These are phyloP conservation scores for Platysternon megacephalum DNA, from an alignment of 2,113 vertebrate species.

Conservation along the genomic window DNA sequence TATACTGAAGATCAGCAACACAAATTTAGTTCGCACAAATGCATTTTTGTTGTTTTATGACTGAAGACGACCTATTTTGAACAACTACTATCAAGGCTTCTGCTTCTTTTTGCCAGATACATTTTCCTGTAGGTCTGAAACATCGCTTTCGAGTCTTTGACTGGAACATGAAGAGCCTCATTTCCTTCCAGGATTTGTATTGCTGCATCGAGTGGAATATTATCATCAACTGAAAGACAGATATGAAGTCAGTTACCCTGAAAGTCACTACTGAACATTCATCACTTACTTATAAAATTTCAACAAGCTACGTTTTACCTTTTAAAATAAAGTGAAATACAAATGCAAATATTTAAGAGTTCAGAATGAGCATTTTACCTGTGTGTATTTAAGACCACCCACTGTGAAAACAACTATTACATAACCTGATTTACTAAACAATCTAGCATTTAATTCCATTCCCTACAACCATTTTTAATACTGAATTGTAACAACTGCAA, in stretches of 20 bases:
- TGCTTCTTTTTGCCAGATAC: conserved; percentile 78
- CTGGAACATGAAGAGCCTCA: conserved; percentile 46
- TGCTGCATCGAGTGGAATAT: conserved; percentile 68
- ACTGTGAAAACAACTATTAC: neutral
- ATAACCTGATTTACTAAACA: neutral
- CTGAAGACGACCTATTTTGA: neutral
- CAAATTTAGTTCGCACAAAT: neutral
- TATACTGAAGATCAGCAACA: neutral
- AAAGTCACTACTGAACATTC: neutral
- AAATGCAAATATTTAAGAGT: neutral
- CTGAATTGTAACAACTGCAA: neutral
- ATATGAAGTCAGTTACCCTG: conserved; percentile 38
- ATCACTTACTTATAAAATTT: neutral
- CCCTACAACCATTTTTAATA: neutral
- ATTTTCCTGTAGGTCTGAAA: conserved; percentile 80
- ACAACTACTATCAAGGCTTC: conserved; percentile 63
- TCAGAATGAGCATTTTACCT: neutral
- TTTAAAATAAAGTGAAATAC: neutral
- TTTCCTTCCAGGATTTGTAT: conserved; percentile 69
- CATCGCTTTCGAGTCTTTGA: conserved; percentile 75
- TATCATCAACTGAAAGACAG: conserved; percentile 63
- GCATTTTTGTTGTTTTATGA: neutral
- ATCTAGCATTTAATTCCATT: neutral
- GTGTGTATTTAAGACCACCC: neutral
- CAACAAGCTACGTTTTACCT: neutral